Evolutionary conservation across 2,888 invertebrate genomes (phyloP).

Genomic region (Seira sanloemensis): DNA sequence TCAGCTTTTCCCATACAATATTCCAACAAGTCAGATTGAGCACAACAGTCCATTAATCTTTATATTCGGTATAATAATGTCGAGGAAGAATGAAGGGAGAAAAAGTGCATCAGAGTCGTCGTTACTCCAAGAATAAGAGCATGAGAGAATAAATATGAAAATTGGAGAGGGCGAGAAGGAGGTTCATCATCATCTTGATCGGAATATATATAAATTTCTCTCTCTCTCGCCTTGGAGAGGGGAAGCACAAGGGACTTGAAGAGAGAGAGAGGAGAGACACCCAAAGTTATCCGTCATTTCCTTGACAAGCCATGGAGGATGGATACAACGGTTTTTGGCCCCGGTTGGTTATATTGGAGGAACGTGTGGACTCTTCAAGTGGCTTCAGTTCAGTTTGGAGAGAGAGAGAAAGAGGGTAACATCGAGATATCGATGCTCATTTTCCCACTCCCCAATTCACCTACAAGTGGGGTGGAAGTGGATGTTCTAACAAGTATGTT

Average conservation of each 20-base stretch:
- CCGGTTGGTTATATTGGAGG: too few relatives aligned
- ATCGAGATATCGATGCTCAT: too few relatives aligned
- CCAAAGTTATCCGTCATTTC: slow-evolving; percentile 60
- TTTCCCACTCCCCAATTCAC: too few relatives aligned
- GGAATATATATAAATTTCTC: not conserved
- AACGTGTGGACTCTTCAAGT: too few relatives aligned
- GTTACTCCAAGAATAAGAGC: slow-evolving; percentile 7
- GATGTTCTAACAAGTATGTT: too few relatives aligned
- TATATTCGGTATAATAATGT: slow-evolving; percentile 42
- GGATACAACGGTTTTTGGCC: not conserved
- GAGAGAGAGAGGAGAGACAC: slow-evolving; percentile 38
- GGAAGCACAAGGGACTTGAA: not conserved
- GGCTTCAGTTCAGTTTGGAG: too few relatives aligned
- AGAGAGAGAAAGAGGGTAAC: not conserved
- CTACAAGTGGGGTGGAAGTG: too few relatives aligned
- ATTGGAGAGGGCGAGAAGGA: slow-evolving; percentile 1
- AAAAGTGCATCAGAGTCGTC: slow-evolving; percentile 39
- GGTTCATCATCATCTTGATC: slow-evolving; percentile 20
- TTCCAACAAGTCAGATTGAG: slow-evolving; percentile 62
- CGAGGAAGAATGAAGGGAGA: not conserved
- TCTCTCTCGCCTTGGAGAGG: not conserved
- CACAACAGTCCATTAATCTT: slow-evolving; percentile 61
- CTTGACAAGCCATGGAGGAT: slow-evolving; percentile 39
- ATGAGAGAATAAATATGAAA: slow-evolving; percentile 22
- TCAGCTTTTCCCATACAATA: slow-evolving; percentile 53